Conservation (phyloP, 2,797 vertebrate species). For the Scolopax rusticola region DNA sequence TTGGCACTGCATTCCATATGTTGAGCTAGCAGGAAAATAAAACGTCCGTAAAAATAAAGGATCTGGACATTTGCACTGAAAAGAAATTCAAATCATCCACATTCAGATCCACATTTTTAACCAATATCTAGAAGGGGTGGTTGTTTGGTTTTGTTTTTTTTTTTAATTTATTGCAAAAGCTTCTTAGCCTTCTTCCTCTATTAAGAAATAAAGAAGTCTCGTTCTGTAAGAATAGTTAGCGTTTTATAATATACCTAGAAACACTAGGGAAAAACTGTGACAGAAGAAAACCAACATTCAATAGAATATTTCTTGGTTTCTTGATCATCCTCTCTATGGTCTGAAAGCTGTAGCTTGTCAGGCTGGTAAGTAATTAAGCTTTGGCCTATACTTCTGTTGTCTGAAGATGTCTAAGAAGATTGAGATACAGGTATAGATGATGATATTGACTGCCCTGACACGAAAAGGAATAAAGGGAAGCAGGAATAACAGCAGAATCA, state of each 20-base stretch:
- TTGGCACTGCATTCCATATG: background rate
- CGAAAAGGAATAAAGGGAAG: background rate
- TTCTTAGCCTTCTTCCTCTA: background rate
- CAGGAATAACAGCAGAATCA: background rate
- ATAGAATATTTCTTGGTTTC: background rate
- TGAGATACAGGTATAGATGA: background rate
- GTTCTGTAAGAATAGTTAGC: background rate
- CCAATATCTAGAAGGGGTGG: fast-evolving
- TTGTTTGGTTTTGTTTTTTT: background rate
- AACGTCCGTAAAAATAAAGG: background rate
- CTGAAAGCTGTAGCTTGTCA: background rate
- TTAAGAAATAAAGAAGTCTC: background rate
- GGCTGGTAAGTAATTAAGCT: background rate
- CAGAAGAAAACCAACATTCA: background rate
- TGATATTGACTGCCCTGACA: background rate
- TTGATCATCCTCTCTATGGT: background rate
- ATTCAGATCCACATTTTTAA: background rate
- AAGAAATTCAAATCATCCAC: background rate
- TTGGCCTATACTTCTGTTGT: background rate
- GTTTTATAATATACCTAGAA: background rate
- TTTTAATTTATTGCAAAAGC: background rate
- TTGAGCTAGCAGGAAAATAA: background rate
- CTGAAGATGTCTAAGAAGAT: background rate
- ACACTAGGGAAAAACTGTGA: background rate
- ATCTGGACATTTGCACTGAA: background rate